Conservation (phyloP, 53 echinoderm and acorn worm species). For the Echinarachnius parma region DNA sequence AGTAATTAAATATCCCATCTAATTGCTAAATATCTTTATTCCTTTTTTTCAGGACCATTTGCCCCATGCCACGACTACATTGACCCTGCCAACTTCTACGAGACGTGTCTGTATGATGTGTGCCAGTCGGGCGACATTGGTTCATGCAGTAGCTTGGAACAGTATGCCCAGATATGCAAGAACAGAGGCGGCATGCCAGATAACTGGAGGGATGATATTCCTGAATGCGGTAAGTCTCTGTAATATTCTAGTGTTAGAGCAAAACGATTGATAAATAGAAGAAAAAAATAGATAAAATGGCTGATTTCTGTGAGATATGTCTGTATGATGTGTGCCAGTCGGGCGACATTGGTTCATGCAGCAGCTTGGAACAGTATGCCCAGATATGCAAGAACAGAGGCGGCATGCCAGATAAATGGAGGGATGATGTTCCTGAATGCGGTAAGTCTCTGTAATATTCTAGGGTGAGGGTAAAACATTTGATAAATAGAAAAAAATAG, state of each 20-base stretch:
- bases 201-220: conserved; percentile 52
- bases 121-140: conserved; percentile 68
- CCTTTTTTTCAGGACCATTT: conserved; percentile 63
- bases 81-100: conserved; percentile 50
- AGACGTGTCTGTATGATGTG: conserved; percentile 74
- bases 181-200: conserved; percentile 57
- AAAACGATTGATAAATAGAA: no score
- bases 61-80: conserved; percentile 62
- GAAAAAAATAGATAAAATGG: no score
- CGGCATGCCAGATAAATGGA: conserved; percentile 61
- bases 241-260: no score
- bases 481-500: no score
- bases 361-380: conserved; percentile 64
- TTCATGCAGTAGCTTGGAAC: conserved; percentile 62
- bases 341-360: conserved; percentile 62
- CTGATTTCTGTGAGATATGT: no score
- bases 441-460: no score
- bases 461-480: no score
- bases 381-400: conserved; percentile 56
- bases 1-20: no score
- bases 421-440: conserved; percentile 46
- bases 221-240: conserved; percentile 85
- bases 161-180: conserved; percentile 59
- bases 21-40: no score
- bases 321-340: conserved; percentile 79